Conservation (phyloP, 2,797 vertebrate genomes). For the Lutra lutra region DNA sequence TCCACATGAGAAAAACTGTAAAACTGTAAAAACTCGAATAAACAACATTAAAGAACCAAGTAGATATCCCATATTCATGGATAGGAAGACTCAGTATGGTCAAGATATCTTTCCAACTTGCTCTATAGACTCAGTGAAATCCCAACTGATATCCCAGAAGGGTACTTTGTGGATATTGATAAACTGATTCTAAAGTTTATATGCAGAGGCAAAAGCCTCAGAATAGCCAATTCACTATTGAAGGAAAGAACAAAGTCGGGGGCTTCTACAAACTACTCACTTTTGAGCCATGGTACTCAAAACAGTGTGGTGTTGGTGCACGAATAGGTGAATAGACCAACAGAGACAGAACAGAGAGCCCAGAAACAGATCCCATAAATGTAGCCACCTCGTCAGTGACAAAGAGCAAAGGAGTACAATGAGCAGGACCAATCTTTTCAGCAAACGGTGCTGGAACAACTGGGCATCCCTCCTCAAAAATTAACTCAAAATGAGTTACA, state of each 20-base stretch:
- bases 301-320: background rate
- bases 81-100: background rate
- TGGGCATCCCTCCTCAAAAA: background rate
- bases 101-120: background rate
- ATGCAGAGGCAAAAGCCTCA: background rate
- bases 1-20: background rate
- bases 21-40: background rate
- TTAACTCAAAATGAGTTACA: background rate
- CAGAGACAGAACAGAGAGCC: background rate
- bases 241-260: background rate
- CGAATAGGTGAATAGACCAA: background rate
- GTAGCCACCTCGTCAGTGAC: background rate
- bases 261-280: background rate
- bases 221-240: background rate
- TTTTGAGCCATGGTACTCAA: background rate
- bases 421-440: background rate
- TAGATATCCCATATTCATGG: background rate
- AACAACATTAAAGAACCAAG: background rate
- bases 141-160: background rate
- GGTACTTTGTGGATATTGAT: background rate
- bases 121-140: background rate
- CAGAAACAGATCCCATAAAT: background rate
- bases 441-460: background rate
- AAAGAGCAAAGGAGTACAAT: too few species aligned
- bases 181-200: background rate